Evolutionary conservation across 2,797 vertebrate species (phyloP).

Genomic region (Capromys pilorides): DNA sequence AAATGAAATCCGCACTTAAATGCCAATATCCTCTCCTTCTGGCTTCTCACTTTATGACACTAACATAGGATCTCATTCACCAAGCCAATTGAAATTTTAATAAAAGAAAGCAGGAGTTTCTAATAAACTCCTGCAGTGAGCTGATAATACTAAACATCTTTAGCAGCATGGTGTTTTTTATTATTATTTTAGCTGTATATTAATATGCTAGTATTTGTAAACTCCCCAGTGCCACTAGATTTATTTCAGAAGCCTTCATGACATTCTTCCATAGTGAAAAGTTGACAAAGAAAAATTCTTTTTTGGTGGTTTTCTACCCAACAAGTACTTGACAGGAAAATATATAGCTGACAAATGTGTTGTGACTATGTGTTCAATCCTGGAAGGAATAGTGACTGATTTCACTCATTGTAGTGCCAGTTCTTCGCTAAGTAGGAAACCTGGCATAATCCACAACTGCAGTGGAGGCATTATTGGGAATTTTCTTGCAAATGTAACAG

Average conservation of each 20-base stretch:
- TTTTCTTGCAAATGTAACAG: conserved; percentile 34
- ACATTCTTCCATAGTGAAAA: conserved; percentile 84
- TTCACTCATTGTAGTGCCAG: conserved; percentile 65
- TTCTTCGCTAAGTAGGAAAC: conserved; percentile 70
- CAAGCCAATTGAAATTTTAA: conserved; percentile 92
- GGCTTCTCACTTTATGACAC: conserved; percentile 91
- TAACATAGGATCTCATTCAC: conserved; percentile 91
- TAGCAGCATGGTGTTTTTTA: conserved; percentile 91
- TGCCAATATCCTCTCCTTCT: conserved; percentile 91
- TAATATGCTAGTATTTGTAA: conserved; percentile 93
- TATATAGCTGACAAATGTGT: conserved; percentile 72
- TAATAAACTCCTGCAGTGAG: conserved; percentile 91
- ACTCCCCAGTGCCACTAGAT: conserved; percentile 89
- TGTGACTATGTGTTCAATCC: conserved; percentile 67
- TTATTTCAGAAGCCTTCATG: conserved; percentile 87
- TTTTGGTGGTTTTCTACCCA: conserved; percentile 72
- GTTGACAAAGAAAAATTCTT: conserved; percentile 83
- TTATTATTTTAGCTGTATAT: conserved; percentile 92
- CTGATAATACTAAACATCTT: conserved; percentile 90
- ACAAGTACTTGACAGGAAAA: conserved; percentile 77
- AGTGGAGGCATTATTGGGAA: conserved; percentile 52
- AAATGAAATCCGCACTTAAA: conserved; percentile 90
- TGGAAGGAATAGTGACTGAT: conserved; percentile 73
- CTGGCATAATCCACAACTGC: conserved; percentile 38
- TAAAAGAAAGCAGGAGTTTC: conserved; percentile 92